Base-by-base conservation (phyloP, 1,140 invertebrate species). In the Laupala kohalensis region DNA sequence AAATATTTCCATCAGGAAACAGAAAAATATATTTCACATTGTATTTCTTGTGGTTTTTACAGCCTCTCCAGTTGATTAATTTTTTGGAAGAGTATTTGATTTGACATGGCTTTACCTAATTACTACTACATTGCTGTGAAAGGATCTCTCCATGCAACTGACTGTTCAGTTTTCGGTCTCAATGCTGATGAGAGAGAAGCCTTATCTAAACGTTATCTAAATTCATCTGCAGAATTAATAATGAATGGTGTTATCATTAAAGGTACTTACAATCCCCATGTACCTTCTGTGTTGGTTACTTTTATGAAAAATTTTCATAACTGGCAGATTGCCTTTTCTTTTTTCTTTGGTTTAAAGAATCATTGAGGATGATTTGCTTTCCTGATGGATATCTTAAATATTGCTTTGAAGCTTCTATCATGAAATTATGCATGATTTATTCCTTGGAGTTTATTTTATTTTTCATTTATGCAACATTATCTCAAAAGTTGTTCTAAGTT, bases 111-210 rank as follows among this genome's bases (percentile, higher is more conserved):
- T 28, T 27, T 68, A 15, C 6, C 68, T 27, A 70, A 69, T 74
- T 83, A 80, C 74, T 80, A 81, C 78, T 93, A 93, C 80, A 81
- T 90, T 73, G 90, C 88, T 66, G 86, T 93, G 30, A 92, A 91
- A 80, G 91, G 87, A 12, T 92, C 90, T 0, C 80, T 92, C 64
- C 88, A 91, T 83, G 85, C 89, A 67, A 78, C 78, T 71, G 89
- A 92, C 76, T 88, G 86, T 77, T 83, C 85, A 75, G 88, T 90
- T 5, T 92, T 92, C 84, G 91, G 90, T 69, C 79, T 92, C 72
- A 85, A 84, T 75, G 75, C 83, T 29, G 86, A 88, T 69, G 91
- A 92, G 80, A 78, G 84, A 27, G 81, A 83, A 74, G 90, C 90
- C 1, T 77, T 92, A 25, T 81, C 81, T 23, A 87, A 88, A 78